Conservation (phyloP, 2,113 vertebrate genomes). For the Microtus oregoni region DNA sequence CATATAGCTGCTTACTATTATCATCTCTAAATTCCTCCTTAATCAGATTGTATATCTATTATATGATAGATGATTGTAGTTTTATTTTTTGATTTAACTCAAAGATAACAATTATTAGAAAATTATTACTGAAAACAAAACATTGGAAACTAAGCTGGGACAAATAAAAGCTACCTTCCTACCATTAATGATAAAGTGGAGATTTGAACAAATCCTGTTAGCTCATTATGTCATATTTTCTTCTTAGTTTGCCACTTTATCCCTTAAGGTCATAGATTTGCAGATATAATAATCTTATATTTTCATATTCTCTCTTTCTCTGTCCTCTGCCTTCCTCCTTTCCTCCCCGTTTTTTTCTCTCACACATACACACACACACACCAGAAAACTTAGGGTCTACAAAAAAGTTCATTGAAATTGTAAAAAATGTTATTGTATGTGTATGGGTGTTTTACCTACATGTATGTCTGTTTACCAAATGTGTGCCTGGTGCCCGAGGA, state of each 20-base stretch:
- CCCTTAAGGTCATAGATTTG: constrained; percentile 23
- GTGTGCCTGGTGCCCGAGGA: neutral
- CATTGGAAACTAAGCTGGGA: constrained; percentile 33
- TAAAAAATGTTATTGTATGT: neutral
- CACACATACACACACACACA: neutral
- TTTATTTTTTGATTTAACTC: constrained; percentile 30
- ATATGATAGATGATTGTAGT: neutral
- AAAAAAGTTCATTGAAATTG: neutral
- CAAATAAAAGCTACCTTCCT: neutral
- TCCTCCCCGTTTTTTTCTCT: neutral
- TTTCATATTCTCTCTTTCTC: neutral
- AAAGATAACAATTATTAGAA: neutral
- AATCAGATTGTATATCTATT: neutral
- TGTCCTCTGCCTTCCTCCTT: neutral
- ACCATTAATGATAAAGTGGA: constrained; percentile 22
- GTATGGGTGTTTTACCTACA: neutral
- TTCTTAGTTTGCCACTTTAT: constrained; percentile 38
- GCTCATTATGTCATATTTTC: neutral
- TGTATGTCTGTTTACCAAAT: neutral
- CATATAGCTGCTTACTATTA: neutral
- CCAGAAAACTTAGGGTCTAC: neutral
- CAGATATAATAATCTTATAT: constrained; percentile 33
- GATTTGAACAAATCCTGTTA: constrained; percentile 55
- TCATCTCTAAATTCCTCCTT: neutral
- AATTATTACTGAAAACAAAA: constrained; percentile 60